Evolutionary conservation across 35 echinoderm and acorn worm genomes (phyloP).

Genomic region (Apostichopus parvimensis): DNA sequence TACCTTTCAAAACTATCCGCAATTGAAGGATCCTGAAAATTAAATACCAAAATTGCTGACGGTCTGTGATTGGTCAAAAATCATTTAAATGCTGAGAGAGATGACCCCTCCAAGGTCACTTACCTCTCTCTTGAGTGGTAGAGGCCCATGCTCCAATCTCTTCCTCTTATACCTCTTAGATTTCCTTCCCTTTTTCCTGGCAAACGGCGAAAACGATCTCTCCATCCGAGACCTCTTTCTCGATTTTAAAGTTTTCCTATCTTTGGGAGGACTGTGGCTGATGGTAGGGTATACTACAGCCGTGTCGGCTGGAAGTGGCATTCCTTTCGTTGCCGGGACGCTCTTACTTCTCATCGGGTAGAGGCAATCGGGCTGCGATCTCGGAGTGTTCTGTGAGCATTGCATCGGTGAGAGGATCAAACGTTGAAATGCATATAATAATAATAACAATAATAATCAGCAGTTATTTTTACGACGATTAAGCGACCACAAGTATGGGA

Average conservation of each 20-base stretch:
- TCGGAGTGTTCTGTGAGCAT: conserved; percentile 8
- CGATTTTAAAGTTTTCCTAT: background rate
- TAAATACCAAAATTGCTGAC: too few relatives aligned
- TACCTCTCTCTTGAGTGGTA: conserved; percentile 37
- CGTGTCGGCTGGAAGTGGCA: background rate
- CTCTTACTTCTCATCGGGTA: background rate
- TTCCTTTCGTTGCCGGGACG: background rate
- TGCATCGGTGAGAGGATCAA: too few relatives aligned
- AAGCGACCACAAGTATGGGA: too few relatives aligned
- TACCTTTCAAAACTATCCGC: too few relatives aligned
- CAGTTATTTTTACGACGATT: too few relatives aligned
- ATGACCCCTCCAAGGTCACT: background rate
- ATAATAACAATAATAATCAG: too few relatives aligned
- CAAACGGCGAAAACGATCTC: background rate
- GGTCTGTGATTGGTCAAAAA: too few relatives aligned
- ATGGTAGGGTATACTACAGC: background rate
- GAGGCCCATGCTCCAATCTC: conserved; percentile 2
- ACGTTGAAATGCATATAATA: too few relatives aligned
- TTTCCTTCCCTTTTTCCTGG: conserved; percentile 26
- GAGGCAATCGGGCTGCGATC: conserved; percentile 25
- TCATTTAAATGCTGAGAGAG: too few relatives aligned
- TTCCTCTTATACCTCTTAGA: background rate
- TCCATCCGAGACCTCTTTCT: background rate
- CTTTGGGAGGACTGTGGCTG: background rate
- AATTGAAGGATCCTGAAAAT: too few relatives aligned